Evolutionary conservation across 2,113 vertebrate genomes (phyloP), one percentile per base, ranked within the genome.

Genomic region (Noturus placidus): DNA sequence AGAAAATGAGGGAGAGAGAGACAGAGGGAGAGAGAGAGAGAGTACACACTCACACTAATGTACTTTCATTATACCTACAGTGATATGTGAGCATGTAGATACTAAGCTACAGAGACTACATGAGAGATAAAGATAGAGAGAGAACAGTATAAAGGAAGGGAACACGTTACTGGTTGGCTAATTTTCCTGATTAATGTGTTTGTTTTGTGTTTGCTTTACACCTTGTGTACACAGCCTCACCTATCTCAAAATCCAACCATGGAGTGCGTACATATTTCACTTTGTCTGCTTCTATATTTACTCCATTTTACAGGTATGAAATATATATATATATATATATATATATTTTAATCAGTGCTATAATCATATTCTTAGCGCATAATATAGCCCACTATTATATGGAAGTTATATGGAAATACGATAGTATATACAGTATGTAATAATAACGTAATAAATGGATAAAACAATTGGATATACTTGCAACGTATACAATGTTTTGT

Each of bases 101-200:
- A 25, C 35, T 8, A 25, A 61, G 11, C 33, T 61, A 61, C 79
- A 38, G 6, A 61, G 35, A 59, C n/a, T 27, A 14, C 57, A 25
- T 13, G 54, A 30, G 6, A 74, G 17, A 54, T 59, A 86, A 57
- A 8, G 6, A 35, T 38, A 10, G 14, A 56, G 77, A 70, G 38
- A 81, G 61, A 38, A 7, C 35, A 86, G 35, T 30, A 63, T 25
- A 67, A 46, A 67, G 20, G 14, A 30, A 69, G 22, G 17, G 63
- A 83, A 42, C 57, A n/a, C 8, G 5, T 42, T 82, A 46, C 77
- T 69, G 6, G n/a, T 86, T 86, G 76, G 52, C 19, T 72, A 54
- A 54, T 82, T 42, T 50, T n/a, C 6, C 80, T 87, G 86, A 87
- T 87, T 61, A 87, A 59, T 38, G n/a, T 83, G 38, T 87, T 87